phyloP scores from a whole-genome alignment of 2,113 vertebrate species.

The Spheniscus mendiculus region DNA sequence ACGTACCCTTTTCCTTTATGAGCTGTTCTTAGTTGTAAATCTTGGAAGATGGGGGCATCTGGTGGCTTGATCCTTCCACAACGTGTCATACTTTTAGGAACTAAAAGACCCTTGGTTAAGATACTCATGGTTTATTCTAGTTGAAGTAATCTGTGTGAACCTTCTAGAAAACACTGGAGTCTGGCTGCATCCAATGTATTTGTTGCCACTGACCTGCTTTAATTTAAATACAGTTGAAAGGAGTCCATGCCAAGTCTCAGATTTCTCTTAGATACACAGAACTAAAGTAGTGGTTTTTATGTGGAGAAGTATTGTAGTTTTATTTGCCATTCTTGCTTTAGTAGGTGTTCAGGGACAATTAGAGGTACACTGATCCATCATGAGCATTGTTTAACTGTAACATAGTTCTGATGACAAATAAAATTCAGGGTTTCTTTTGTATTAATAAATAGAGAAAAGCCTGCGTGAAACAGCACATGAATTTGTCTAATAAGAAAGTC shows the following conservation, averaged over 20 bases:
- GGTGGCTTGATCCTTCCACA: background rate
- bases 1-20: background rate
- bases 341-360: background rate
- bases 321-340: background rate
- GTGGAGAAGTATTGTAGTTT: background rate
- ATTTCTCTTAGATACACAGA: background rate
- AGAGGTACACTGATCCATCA: background rate
- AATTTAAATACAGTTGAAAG: background rate
- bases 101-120: background rate
- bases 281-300: background rate
- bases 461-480: background rate
- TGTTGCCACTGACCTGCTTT: background rate
- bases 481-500: background rate
- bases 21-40: background rate
- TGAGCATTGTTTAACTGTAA: background rate
- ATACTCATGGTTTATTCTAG: background rate
- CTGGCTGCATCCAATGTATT: background rate
- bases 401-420: background rate
- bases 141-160: background rate
- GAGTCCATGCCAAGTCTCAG: background rate
- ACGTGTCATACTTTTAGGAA: accelerated
- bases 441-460: background rate
- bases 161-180: background rate
- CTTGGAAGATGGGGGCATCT: background rate
- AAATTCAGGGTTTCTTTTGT: background rate